These are phyloP conservation scores for Pithys albifrons DNA, from an alignment of 2,113 vertebrate genomes.

Conservation along the genomic window DNA sequence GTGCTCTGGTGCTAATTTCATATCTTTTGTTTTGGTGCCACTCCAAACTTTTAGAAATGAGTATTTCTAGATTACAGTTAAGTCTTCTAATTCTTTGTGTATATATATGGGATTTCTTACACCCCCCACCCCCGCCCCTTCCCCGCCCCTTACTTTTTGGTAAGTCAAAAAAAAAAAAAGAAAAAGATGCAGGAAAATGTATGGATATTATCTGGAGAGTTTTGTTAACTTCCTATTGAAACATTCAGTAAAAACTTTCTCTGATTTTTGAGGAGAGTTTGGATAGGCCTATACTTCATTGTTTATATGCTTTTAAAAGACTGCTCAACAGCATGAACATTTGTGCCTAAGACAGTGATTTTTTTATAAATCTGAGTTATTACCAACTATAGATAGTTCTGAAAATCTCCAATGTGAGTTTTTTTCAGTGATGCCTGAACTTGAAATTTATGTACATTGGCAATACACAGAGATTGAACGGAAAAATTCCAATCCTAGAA, in stretches of 20 bases:
- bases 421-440: neutral
- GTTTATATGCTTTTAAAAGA: neutral
- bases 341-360: neutral
- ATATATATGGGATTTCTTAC: neutral
- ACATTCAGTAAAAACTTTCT: neutral
- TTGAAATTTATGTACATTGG: neutral
- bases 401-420: neutral
- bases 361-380: neutral
- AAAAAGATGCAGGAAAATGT: neutral
- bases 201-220: neutral
- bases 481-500: neutral
- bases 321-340: neutral
- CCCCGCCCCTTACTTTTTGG: neutral
- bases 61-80: neutral
- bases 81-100: neutral
- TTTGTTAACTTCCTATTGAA: neutral
- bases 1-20: neutral
- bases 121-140: no score
- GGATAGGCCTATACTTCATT: neutral
- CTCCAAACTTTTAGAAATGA: neutral
- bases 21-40: neutral
- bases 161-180: neutral
- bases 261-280: neutral
- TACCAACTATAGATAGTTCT: neutral
- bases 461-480: neutral